Evolutionary conservation across 35 echinoderm and acorn worm species (phyloP).

Genomic region (Acanthaster planci): DNA sequence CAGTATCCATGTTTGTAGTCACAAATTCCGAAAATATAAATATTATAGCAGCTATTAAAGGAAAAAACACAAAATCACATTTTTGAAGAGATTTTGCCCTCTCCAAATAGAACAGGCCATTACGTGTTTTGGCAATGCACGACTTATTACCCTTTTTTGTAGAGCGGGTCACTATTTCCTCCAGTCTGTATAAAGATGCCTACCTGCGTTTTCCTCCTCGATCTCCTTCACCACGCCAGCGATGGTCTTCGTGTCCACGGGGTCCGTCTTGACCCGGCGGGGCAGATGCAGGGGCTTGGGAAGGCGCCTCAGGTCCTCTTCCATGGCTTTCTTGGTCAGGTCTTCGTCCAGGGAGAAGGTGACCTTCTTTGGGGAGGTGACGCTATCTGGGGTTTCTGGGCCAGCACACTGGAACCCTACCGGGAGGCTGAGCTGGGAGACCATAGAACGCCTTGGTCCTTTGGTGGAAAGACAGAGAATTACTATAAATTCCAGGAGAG

Average conservation of each 20-base stretch:
- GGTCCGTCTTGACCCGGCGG: conserved; percentile 24
- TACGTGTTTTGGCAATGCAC: no score
- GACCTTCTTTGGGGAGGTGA: background rate
- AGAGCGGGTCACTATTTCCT: no score
- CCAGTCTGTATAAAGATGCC: no score
- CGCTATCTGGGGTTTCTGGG: background rate
- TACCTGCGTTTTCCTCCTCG: background rate
- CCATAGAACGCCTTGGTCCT: background rate
- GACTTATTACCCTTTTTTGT: no score
- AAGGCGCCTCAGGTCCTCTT: background rate
- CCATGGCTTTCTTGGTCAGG: background rate
- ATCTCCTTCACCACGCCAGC: background rate
- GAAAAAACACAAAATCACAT: no score
- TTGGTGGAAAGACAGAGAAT: no score
- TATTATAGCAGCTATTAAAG: no score
- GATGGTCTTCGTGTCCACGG: background rate
- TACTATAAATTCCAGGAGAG: no score
- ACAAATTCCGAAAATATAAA: no score
- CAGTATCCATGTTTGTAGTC: no score
- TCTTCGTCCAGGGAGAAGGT: conserved; percentile 5
- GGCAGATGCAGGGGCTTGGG: conserved; percentile 37
- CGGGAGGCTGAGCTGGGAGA: background rate
- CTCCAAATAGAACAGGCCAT: no score
- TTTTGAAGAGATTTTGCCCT: no score
- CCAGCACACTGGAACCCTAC: background rate